Percentiles rank a stretch among this genome's conserved stretches.
These are phyloP conservation scores for Trichechus manatus DNA, from an alignment of 2,113 vertebrate species.

Conservation along the genomic window DNA sequence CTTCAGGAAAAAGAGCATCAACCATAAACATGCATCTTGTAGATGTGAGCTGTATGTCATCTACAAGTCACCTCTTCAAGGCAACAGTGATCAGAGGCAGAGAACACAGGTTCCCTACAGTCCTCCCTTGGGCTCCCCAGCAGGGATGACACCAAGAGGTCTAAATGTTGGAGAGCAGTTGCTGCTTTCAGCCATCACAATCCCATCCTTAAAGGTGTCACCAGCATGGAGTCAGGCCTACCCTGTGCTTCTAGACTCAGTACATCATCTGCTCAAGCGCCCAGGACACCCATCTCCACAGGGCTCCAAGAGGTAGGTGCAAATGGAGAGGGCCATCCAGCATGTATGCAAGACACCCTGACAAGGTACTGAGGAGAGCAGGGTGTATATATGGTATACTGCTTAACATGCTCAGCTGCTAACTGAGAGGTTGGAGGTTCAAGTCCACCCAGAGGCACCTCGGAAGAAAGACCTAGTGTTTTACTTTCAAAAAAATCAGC, in stretches of 20 bases:
- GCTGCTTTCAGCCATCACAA: neutral
- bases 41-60: neutral
- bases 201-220: neutral
- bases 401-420: neutral
- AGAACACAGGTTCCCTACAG: neutral
- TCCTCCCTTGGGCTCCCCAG: neutral
- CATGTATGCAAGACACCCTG: neutral
- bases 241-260: neutral
- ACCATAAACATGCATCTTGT: neutral
- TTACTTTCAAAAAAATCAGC: too few species aligned
- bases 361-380: neutral
- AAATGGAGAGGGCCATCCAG: neutral
- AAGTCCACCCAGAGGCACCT: too few species aligned
- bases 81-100: neutral
- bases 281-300: neutral
- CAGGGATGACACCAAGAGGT: accelerated
- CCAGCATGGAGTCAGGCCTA: neutral
- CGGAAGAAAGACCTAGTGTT: too few species aligned
- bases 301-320: neutral
- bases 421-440: neutral
- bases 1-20: neutral
- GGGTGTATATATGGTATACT: too few species aligned
- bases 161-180: neutral
- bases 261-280: neutral
- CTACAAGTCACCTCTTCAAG: neutral